These are phyloP conservation scores for Galbula dea DNA, from an alignment of 2,113 vertebrate genomes.

Conservation along the genomic window DNA sequence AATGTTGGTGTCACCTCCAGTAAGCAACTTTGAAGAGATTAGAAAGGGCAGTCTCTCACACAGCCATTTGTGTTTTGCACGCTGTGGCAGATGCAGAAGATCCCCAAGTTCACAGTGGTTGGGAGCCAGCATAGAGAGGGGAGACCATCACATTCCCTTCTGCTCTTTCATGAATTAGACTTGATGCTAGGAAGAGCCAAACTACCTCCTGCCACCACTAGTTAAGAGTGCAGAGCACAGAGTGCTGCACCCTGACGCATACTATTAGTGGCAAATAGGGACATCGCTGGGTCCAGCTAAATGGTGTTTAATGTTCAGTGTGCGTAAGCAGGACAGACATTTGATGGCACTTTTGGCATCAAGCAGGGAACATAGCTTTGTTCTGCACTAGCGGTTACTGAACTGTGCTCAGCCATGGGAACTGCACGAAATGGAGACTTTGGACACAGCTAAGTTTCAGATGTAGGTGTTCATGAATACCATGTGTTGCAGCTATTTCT, in stretches of 20 bases:
- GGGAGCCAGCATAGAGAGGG: neutral
- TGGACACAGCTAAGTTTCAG: neutral
- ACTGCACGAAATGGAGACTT: fast-evolving
- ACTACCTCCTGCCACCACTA: neutral
- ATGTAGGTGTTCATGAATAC: neutral
- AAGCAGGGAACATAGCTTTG: neutral
- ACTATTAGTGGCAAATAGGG: neutral
- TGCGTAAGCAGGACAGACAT: neutral
- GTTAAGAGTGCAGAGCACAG: neutral
- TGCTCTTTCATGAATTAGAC: neutral
- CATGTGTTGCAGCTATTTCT: neutral
- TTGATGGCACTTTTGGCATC: neutral
- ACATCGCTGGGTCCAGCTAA: neutral
- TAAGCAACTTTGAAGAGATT: neutral
- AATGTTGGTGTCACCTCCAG: neutral
- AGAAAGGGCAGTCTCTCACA: neutral
- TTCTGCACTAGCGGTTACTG: neutral
- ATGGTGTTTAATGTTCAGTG: neutral
- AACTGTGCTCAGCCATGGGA: neutral
- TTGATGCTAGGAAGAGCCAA: neutral
- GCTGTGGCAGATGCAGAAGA: neutral
- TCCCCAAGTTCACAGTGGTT: neutral
- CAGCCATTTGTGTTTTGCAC: neutral
- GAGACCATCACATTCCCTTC: neutral
- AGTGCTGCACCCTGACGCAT: neutral